Conservation (phyloP, 2,113 vertebrate genomes). For the Arizona elegans region DNA sequence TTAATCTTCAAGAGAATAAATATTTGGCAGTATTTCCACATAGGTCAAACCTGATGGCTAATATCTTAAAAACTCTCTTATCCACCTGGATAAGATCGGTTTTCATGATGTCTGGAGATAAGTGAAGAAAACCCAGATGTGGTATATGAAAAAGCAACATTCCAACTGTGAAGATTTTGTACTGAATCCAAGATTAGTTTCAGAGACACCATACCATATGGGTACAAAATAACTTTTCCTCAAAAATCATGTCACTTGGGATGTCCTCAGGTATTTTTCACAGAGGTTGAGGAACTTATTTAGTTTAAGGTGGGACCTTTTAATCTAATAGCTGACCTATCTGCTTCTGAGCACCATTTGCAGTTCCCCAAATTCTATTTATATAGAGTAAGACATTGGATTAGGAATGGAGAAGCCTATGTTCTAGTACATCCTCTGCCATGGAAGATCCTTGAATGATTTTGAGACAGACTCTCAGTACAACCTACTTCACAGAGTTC, state of each 20-base stretch:
- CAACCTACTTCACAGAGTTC: background rate
- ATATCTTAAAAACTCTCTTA: background rate
- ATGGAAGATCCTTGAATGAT: background rate
- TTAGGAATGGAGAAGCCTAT: background rate
- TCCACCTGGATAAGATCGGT: background rate
- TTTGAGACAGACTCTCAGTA: background rate
- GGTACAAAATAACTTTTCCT: background rate
- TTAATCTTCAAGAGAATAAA: background rate
- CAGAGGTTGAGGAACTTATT: background rate
- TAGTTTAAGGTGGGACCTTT: background rate
- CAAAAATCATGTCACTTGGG: background rate
- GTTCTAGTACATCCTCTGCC: background rate
- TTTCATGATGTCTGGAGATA: background rate
- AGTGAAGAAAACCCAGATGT: background rate
- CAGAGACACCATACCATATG: background rate
- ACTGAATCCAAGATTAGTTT: background rate
- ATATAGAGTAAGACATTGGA: background rate
- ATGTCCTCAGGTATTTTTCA: background rate
- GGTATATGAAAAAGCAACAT: background rate
- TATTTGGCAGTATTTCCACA: background rate
- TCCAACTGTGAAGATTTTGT: background rate
- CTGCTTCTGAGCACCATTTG: background rate
- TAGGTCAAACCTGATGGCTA: background rate
- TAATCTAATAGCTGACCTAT: background rate
- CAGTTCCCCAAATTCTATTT: background rate